Conservation (phyloP, 2,113 vertebrate species). For the Heterochromis multidens region DNA sequence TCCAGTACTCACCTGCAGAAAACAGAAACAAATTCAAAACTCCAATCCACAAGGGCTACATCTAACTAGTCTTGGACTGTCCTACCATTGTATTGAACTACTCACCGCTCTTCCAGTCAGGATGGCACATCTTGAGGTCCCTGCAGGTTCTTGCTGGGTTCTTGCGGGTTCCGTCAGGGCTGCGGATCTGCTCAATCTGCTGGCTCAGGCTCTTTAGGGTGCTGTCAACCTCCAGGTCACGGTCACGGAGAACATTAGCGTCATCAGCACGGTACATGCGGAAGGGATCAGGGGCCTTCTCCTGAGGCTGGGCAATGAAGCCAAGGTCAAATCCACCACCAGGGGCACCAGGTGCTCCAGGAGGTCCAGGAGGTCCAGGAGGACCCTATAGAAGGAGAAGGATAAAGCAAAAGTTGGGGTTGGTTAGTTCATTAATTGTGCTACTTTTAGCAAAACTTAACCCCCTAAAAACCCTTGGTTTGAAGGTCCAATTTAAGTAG, state of each 20-base stretch:
- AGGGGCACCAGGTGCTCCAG: slow-evolving; percentile 89
- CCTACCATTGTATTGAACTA: background rate
- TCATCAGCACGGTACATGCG: slow-evolving; percentile 92
- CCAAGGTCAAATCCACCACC: slow-evolving; percentile 92
- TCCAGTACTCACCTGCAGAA: slow-evolving; percentile 91
- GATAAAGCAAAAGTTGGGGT: background rate
- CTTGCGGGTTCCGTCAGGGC: slow-evolving; percentile 95
- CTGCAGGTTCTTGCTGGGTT: slow-evolving; percentile 98
- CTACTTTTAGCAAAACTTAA: background rate
- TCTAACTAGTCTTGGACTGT: background rate
- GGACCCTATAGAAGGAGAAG: slow-evolving; percentile 80
- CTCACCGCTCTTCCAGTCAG: slow-evolving; percentile 97
- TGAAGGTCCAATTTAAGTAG: background rate
- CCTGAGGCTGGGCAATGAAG: slow-evolving; percentile 92
- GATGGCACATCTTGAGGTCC: slow-evolving; percentile 99
- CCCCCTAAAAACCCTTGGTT: too few relatives aligned
- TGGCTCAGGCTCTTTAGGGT: slow-evolving; percentile 98
- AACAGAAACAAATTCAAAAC: background rate
- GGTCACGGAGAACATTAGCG: slow-evolving; percentile 92
- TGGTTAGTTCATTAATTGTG: background rate
- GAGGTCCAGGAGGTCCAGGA: slow-evolving; percentile 86
- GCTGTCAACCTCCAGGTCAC: slow-evolving; percentile 94
- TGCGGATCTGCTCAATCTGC: slow-evolving; percentile 98
- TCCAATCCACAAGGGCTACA: background rate
- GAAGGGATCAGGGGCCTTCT: slow-evolving; percentile 90